Evolutionary conservation across 2,888 invertebrate species (phyloP).

Genomic region (Ferdinandea cuprea): DNA sequence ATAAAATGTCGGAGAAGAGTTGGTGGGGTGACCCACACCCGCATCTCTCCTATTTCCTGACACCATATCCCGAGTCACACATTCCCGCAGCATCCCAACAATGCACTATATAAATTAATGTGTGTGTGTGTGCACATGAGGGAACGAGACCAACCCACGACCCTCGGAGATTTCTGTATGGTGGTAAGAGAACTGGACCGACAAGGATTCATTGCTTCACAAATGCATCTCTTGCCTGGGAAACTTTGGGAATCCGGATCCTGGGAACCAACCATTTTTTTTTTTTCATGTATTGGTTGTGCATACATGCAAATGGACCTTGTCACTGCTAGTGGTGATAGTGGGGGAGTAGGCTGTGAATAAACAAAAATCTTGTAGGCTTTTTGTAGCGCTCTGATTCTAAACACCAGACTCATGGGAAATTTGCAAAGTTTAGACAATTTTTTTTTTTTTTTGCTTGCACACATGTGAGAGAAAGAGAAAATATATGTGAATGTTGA

Average conservation of each 20-base stretch:
- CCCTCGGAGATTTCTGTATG: constrained; percentile 53
- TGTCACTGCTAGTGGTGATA: constrained; percentile 64
- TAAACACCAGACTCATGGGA: constrained; percentile 61
- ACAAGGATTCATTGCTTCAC: constrained; percentile 65
- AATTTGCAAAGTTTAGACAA: constrained; percentile 54
- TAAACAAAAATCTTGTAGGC: constrained; percentile 73
- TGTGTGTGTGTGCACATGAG: constrained; percentile 27
- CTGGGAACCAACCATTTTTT: constrained; percentile 51
- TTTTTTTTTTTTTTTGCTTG: constrained; percentile 14
- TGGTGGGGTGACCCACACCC: constrained; percentile 18
- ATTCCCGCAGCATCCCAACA: constrained; percentile 38
- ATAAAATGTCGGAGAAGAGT: constrained; percentile 70
- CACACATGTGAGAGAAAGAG: constrained; percentile 45
- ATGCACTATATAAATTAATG: not conserved
- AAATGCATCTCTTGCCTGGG: constrained; percentile 66
- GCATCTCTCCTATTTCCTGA: constrained; percentile 43
- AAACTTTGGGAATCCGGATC: constrained; percentile 64
- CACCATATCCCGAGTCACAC: constrained; percentile 61
- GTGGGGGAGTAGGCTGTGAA: constrained; percentile 59
- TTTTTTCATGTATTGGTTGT: constrained; percentile 47
- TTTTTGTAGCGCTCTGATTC: constrained; percentile 68
- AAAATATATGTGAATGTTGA: constrained; percentile 23
- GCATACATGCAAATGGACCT: constrained; percentile 69
- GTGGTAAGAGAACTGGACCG: constrained; percentile 60
- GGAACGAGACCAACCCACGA: constrained; percentile 71